Base-by-base conservation (phyloP, 64 coral and sea anemone genomes). In the Stichodactyla mertensii region DNA sequence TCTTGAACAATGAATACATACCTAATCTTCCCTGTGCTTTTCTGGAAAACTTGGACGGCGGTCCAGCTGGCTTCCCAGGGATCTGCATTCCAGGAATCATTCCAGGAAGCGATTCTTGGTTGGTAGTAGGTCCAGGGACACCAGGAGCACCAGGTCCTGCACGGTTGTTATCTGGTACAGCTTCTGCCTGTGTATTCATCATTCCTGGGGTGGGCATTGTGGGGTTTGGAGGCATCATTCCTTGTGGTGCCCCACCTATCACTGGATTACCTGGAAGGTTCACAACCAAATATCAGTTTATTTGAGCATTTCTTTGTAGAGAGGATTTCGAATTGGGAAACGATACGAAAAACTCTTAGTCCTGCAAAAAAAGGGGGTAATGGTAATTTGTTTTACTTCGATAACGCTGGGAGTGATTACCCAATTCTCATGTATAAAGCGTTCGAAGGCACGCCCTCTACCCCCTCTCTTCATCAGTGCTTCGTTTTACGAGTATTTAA, bases 21-120 rank as follows among this genome's bases (percentile, higher is more conserved):
- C 83, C 83, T 22, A 85, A 24, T n/a, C 83, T 20, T 5, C 83
- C 83, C n/a, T 85, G 78, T 58, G 83, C 83, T 24, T 60, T 85
- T 23, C 83, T 58, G 14, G 83, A 85, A 16, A 85, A 85, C 60
- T 85, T 85, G 10, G 83, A 85, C 1, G 83, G 83, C 16, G 83
- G 83, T 61, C 83, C 83, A 10, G 57, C 14, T 16, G 83, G 55
- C 7, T 45, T 85, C 5, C 53, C 82, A n/a, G 83, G 79, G 16
- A 0, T 36, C 24, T 52, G 56, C 27, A 55, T 56, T 52, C 56
- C 83, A 54, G 83, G 31, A 52, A 54, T 4, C 51, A 81, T 52
- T 19, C 69, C 69, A 74, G 69, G 69, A 74, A 74, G 69, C 23
- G 69, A 19, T 23, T 26, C 22, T 4, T 74, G 69, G 69, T 66